These are phyloP conservation scores for Ursus arctos DNA, from an alignment of 2,113 vertebrate species.

Conservation along the genomic window DNA sequence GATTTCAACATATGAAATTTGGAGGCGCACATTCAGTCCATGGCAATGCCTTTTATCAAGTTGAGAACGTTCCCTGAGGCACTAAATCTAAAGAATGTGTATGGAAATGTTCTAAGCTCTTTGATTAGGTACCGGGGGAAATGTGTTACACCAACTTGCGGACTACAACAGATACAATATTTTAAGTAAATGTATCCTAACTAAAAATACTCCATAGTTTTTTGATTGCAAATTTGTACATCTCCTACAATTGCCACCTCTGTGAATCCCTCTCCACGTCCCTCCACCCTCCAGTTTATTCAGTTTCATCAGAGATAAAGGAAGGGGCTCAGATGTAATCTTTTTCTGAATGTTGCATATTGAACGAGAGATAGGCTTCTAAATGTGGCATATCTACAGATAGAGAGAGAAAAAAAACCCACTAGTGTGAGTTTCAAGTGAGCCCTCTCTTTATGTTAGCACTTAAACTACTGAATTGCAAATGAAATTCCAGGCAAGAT, in stretches of 20 bases:
- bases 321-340: slow-evolving; percentile 12
- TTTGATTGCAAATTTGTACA: neutral
- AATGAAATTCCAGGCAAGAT: slow-evolving; percentile 83
- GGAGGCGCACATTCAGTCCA: neutral
- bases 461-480: slow-evolving; percentile 83
- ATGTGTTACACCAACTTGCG: neutral
- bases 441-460: slow-evolving; percentile 61
- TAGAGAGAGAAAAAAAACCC: neutral
- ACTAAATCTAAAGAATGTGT: neutral
- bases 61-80: neutral
- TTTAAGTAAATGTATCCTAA: neutral
- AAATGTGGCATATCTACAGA: neutral
- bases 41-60: neutral
- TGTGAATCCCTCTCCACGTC: neutral
- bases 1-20: neutral
- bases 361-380: neutral
- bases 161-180: neutral
- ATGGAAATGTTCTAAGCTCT: neutral
- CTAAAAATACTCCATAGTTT: neutral
- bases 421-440: slow-evolving; percentile 54
- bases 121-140: neutral
- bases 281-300: neutral
- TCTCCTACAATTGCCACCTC: neutral
- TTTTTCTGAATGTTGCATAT: accelerated
- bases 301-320: neutral